Conservation (phyloP, 2,888 invertebrate genomes). For the Halictus quadricinctus region DNA sequence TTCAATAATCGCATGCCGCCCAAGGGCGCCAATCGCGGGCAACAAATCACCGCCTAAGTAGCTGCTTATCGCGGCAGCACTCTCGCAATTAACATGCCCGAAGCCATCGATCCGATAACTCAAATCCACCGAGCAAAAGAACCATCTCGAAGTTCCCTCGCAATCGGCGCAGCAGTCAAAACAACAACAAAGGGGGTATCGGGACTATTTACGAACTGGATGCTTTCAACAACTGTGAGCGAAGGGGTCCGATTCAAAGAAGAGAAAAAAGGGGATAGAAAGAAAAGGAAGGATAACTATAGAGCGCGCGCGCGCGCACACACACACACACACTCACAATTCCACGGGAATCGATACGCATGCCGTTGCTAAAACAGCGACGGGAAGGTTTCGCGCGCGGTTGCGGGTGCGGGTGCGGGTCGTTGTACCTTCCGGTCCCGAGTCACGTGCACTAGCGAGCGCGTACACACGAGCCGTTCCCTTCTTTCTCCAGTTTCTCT, state of each 20-base stretch:
- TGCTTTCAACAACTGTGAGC: neutral
- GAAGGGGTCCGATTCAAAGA: neutral
- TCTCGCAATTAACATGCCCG: neutral
- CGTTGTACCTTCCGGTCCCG: slow-evolving; percentile 69
- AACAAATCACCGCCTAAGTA: neutral
- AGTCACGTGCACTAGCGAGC: slow-evolving; percentile 51
- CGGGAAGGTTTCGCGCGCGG: slow-evolving; percentile 18
- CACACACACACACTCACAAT: neutral
- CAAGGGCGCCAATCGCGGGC: neutral
- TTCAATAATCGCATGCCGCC: neutral
- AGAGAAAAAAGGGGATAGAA: neutral
- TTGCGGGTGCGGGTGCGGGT: slow-evolving; percentile 45
- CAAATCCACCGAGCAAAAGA: neutral
- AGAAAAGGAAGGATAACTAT: neutral
- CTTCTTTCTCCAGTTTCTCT: slow-evolving; percentile 52
- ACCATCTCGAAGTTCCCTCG: neutral
- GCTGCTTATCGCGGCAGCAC: neutral
- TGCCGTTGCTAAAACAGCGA: slow-evolving; percentile 63
- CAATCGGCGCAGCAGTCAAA: slow-evolving; percentile 8
- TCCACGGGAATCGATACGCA: slow-evolving; percentile 39
- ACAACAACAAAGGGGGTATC: slow-evolving; percentile 2
- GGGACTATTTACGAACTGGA: neutral
- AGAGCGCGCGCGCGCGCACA: neutral
- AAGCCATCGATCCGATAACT: neutral
- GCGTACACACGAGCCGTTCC: slow-evolving; percentile 28